phyloP scores from a whole-genome alignment of 2,797 vertebrate species.

The Clarias laeviceps region DNA sequence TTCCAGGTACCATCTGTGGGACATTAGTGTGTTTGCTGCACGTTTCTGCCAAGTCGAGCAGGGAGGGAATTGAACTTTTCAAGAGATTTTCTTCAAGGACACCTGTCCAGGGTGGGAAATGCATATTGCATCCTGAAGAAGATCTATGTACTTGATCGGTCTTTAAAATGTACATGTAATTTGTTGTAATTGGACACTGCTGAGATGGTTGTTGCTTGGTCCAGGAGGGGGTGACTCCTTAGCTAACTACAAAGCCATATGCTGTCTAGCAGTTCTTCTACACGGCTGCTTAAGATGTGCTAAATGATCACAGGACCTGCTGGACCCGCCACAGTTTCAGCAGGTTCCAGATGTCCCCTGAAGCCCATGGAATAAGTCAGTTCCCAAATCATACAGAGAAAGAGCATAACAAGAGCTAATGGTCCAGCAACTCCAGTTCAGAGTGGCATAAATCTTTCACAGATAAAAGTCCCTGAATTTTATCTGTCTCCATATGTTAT shows the following conservation, averaged over 20 bases:
- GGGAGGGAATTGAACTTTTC: conserved; percentile 38
- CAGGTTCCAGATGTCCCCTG: conserved; percentile 54
- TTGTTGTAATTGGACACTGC: conserved; percentile 45
- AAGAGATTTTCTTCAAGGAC: conserved; percentile 29
- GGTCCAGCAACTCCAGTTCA: conserved; percentile 44
- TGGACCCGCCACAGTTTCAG: conserved; percentile 47
- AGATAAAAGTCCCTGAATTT: conserved; percentile 54
- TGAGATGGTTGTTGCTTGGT: conserved; percentile 25
- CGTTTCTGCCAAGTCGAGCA: conserved; percentile 5
- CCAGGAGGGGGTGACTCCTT: conserved; percentile 57
- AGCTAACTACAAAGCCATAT: conserved; percentile 56
- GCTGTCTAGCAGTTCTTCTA: conserved; percentile 46
- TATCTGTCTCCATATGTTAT: conserved; percentile 46
- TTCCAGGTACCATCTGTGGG: conserved; percentile 51
- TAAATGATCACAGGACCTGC: conserved; percentile 48
- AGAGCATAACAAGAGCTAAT: conserved; percentile 51
- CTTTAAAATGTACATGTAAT: conserved; percentile 48
- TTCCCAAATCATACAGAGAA: conserved; percentile 36
- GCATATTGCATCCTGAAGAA: conserved; percentile 29
- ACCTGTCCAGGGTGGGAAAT: background rate
- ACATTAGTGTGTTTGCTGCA: conserved; percentile 48
- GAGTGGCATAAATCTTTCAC: conserved; percentile 51
- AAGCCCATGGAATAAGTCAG: conserved; percentile 5
- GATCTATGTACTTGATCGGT: conserved; percentile 5
- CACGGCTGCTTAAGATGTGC: conserved; percentile 53